Evolutionary conservation across 2,113 vertebrate genomes (phyloP), one percentile per base, ranked within the genome.

Genomic region (Syrrhaptes paradoxus): DNA sequence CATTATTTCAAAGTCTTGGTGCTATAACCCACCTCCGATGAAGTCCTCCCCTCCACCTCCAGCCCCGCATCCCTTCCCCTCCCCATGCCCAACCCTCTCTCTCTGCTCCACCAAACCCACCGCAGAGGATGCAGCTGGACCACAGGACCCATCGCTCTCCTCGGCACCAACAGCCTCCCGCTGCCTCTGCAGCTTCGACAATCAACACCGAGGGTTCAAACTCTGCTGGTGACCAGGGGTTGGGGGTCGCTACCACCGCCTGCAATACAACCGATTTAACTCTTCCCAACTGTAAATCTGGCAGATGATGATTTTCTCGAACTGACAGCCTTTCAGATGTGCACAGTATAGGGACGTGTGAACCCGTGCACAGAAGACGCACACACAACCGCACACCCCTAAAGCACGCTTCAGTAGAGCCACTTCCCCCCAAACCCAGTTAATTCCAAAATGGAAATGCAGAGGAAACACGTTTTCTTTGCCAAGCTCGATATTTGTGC

Each of bases 161-260:
- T 3, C 2, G 5, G 34, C 22, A n/a, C 16, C 0, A 6, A 11
- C 7, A 65, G 54, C 61, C 51, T 68, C 86, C 72, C 3, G 4
- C 48, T 51, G 67, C 24, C 22, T 19, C 41, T 15, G 10, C 13
- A 32, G 38, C 62, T 83, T 34, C 76, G 29, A 26, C 31, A 7
- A 20, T 1, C 17, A 41, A 54, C 58, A 32, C 18, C 2, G 2
- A 38, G 24, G 16, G 7, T 58, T 54, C 58, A 6, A 74, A 32
- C 10, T 10, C 28, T 52, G 49, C 34, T 18, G 31, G 21, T 0
- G 1, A 43, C 18, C 54, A 71, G 43, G 7, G 5, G 4, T 1
- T 21, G 41, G 28, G 29, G 34, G 10, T 4, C 49, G 21, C 36
- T 29, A 73, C 18, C 32, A 3, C 59, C 31, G 32, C 38, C 67